phyloP scores from a whole-genome alignment of 2,113 vertebrate species.

The Theristicus caerulescens region DNA sequence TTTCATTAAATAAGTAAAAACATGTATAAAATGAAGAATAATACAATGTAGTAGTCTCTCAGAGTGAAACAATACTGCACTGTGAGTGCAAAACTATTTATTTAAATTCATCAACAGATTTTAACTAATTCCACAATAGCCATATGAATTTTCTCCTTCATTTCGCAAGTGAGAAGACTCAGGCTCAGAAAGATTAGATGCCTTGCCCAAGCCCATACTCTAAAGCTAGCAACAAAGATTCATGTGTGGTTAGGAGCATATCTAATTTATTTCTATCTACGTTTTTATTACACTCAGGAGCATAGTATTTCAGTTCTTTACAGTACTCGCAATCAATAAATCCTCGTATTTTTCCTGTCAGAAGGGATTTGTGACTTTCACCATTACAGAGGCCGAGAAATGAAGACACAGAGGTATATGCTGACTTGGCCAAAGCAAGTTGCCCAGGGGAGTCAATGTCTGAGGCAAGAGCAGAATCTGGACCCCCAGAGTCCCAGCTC shows the following conservation, averaged over 20 bases:
- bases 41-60: not conserved
- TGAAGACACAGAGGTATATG: not conserved
- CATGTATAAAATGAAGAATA: not conserved
- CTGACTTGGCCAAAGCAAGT: conserved; percentile 2
- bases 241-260: not conserved
- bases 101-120: not conserved
- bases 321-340: conserved; percentile 52
- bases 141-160: not conserved
- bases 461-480: not conserved
- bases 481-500: not conserved
- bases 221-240: not conserved
- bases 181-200: not conserved
- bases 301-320: conserved; percentile 47
- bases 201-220: not conserved
- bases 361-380: conserved; percentile 45
- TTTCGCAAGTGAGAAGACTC: not conserved
- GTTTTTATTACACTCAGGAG: conserved; percentile 49
- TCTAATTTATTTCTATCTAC: conserved; percentile 42
- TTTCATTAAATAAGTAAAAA: not conserved
- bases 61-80: not conserved
- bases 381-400: not conserved
- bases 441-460: not conserved
- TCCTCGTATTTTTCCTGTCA: not conserved
- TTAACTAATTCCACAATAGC: not conserved
- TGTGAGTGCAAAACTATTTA: not conserved